Evolutionary conservation across 2,797 vertebrate species (phyloP).

Genomic region (Nyctibius grandis): DNA sequence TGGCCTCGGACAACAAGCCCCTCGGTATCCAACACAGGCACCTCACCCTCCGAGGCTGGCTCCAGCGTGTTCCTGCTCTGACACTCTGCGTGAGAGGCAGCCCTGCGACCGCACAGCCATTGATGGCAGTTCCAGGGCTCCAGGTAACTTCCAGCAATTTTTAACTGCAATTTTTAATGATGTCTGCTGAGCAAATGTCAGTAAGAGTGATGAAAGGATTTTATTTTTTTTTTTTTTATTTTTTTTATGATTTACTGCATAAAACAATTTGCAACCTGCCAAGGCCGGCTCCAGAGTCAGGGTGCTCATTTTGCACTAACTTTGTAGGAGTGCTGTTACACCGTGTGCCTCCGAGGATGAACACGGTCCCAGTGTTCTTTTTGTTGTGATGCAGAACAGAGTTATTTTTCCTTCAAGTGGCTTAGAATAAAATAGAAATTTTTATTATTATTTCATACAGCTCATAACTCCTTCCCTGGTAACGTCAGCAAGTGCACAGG

Average conservation of each 20-base stretch:
- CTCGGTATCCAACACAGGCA: fast-evolving
- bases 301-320: neutral
- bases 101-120: fast-evolving
- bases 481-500: neutral
- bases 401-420: neutral
- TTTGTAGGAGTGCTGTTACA: neutral
- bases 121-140: neutral
- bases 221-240: too few species aligned
- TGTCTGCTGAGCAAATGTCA: neutral
- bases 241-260: neutral
- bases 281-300: neutral
- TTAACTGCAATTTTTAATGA: neutral
- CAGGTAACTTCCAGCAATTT: neutral
- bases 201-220: neutral
- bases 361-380: neutral
- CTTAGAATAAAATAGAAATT: neutral
- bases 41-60: neutral
- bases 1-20: neutral
- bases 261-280: neutral
- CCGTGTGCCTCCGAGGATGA: neutral
- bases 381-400: neutral
- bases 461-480: neutral
- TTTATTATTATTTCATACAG: neutral
- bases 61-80: neutral
- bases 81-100: neutral